Evolutionary conservation across 2,797 vertebrate species (phyloP).

Genomic region (Sebastes trivittatus): DNA sequence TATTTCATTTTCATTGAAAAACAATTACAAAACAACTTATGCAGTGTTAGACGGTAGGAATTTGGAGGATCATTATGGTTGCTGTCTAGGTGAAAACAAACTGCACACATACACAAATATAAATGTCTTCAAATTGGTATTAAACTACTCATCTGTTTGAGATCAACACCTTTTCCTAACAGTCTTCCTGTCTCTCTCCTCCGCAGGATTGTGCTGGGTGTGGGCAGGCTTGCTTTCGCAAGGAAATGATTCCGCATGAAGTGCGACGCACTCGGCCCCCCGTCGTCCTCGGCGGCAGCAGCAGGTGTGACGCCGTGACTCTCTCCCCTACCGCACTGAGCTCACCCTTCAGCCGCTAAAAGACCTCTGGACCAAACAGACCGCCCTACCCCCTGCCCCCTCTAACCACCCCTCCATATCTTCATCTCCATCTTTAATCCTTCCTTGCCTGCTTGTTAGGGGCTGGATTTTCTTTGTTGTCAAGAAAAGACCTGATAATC

Average conservation of each 20-base stretch:
- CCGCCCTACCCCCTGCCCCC: conserved; percentile 51
- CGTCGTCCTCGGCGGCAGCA: conserved; percentile 82
- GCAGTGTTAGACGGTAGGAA: background rate
- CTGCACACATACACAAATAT: background rate
- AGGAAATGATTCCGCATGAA: conserved; percentile 99
- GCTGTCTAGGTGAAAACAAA: background rate
- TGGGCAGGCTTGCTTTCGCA: conserved; percentile 84
- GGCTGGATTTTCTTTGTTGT: conserved; percentile 36
- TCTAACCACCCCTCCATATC: conserved; percentile 50
- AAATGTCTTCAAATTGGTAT: background rate
- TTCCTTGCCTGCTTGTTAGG: conserved; percentile 39
- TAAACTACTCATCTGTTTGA: background rate
- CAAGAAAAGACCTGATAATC: conserved; percentile 31
- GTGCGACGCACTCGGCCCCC: conserved; percentile 83
- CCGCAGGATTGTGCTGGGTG: conserved; percentile 86
- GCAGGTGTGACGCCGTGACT: conserved; percentile 89
- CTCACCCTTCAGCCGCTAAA: conserved; percentile 87
- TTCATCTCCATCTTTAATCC: conserved; percentile 51
- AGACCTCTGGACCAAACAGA: conserved; percentile 68
- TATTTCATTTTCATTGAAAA: background rate
- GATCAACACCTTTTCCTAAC: background rate
- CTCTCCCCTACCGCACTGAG: conserved; percentile 57
- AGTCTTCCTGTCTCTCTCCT: conserved; percentile 38
- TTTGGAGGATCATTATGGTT: background rate
- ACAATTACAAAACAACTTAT: background rate